Evolutionary conservation across 2,797 vertebrate genomes (phyloP), one percentile per base, ranked within the genome.

Genomic region (Falco berigora): DNA sequence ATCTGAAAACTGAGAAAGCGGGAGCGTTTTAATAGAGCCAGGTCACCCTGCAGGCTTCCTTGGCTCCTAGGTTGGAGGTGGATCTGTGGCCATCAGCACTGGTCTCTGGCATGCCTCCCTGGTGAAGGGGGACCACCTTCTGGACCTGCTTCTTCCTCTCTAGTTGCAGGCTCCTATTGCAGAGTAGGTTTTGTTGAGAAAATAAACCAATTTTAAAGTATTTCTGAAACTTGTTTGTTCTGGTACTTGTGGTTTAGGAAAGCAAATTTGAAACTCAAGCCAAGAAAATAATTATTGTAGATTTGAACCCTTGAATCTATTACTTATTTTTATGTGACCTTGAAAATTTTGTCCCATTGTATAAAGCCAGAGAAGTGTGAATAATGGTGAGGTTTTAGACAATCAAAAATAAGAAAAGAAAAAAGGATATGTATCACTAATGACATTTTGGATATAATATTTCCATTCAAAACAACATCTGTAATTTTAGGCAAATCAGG

Each of bases 391-490:
- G 27, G 27, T 11, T 88, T 83, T 90, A 91, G 68, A 67, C 46
- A 90, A 71, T 63, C 25, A 73, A 67, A 84, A 91, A n/a, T n/a
- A 73, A 63, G 53, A 49, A 36, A 56, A 61, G n/a, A 86, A 92
- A 89, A 84, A 61, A 67, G 64, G 53, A 76, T 92, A 79, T 95
- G 17, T 86, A 80, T 83, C 34, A 66, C 69, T 71, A 44, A 61
- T 66, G 61, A 56, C 67, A 78, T 75, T 74, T 56, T 77, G 72
- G 73, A 78, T 88, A 17, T 61, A 86, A 32, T 50, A 49, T 84
- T 90, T 88, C 78, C 32, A 79, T 91, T 94, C 86, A 66, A 92
- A 94, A 92, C 19, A n/a, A 86, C 78, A 85, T 89, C 25, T 84
- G 18, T 84, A 94, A 81, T 93, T 90, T 87, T 72, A 77, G 63